Evolutionary conservation across 2,888 invertebrate genomes (phyloP).

Genomic region (Ariolimax columbianus): DNA sequence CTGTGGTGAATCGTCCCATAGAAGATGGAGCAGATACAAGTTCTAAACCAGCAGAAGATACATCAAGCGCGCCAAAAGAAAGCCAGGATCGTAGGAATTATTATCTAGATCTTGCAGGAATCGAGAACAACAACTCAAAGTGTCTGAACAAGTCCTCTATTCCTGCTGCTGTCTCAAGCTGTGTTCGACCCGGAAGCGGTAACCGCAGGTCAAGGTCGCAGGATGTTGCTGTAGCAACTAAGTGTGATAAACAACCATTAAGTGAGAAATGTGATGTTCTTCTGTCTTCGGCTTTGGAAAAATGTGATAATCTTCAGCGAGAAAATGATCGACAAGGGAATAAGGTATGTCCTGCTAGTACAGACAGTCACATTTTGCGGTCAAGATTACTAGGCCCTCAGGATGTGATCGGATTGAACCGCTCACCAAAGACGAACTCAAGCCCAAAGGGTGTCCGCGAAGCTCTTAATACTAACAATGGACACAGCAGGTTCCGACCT

Average conservation of each 20-base stretch:
- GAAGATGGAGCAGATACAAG: not conserved
- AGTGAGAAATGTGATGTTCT: not conserved
- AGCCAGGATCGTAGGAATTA: conserved; percentile 73
- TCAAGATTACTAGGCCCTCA: conserved; percentile 69
- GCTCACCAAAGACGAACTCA: conserved; percentile 61
- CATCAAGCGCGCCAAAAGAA: conserved; percentile 58
- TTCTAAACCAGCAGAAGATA: not conserved
- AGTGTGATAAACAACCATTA: conserved; percentile 45
- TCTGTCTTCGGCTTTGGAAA: conserved; percentile 7
- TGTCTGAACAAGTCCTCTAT: conserved; percentile 58
- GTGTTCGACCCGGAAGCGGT: conserved; percentile 59
- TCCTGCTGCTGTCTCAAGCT: conserved; percentile 41
- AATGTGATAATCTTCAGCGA: conserved; percentile 59
- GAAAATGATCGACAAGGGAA: conserved; percentile 60
- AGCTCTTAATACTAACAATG: conserved; percentile 56
- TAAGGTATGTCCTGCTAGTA: conserved; percentile 52
- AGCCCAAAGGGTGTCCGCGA: conserved; percentile 50
- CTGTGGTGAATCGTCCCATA: conserved; percentile 40
- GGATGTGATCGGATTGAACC: conserved; percentile 50
- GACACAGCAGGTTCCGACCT: conserved; percentile 65
- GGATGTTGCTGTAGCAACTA: conserved; percentile 69
- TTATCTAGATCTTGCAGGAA: conserved; percentile 78
- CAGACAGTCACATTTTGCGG: conserved; percentile 59
- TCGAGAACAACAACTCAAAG: conserved; percentile 73
- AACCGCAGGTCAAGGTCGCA: conserved; percentile 80